phyloP scores from a whole-genome alignment of 2,888 invertebrate species.

The Synanthedon tipuliformis region DNA sequence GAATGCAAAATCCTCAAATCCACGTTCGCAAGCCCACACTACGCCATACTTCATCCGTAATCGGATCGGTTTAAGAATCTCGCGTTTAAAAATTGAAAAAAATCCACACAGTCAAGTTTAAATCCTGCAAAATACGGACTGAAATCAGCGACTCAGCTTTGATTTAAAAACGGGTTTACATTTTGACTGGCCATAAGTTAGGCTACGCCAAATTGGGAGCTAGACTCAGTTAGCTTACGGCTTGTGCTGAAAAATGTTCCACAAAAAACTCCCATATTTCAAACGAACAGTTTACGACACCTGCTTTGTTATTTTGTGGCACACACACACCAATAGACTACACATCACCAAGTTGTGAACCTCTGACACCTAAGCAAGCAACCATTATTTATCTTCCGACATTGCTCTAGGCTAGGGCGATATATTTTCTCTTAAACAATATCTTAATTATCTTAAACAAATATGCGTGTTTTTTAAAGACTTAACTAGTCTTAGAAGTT shows the following conservation, averaged over 20 bases:
- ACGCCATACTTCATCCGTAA: background rate
- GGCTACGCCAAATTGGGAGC: background rate
- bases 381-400: no score
- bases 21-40: background rate
- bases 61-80: background rate
- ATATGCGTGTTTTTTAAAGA: no score
- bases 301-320: no score
- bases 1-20: background rate
- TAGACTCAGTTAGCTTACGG: background rate
- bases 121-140: background rate
- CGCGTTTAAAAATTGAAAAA: background rate
- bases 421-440: no score
- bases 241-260: background rate
- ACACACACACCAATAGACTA: no score
- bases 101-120: background rate
- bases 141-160: conserved; percentile 2
- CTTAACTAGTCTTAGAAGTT: no score
- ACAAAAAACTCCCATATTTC: background rate
- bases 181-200: conserved; percentile 6
- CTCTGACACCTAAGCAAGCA: no score
- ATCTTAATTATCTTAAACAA: no score
- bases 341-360: no score
- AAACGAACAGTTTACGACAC: background rate
- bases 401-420: no score
- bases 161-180: conserved; percentile 3